Evolutionary conservation across 2,797 vertebrate species (phyloP).

Genomic region (Parauchenoglanis punctatus): DNA sequence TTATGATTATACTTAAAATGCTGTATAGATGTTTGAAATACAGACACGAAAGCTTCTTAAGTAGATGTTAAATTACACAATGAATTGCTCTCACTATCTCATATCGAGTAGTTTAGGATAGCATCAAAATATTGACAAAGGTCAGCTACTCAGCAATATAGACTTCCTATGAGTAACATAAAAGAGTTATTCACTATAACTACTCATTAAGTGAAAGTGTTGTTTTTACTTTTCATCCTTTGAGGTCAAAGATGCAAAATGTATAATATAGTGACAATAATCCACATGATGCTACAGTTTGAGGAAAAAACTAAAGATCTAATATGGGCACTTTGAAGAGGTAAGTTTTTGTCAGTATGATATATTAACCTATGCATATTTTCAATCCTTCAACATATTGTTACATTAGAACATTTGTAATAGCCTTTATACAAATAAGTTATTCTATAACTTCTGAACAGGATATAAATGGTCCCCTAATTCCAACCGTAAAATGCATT

Average conservation of each 20-base stretch:
- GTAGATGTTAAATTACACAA: background rate
- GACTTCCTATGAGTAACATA: background rate
- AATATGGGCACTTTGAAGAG: constrained; percentile 47
- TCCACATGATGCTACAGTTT: background rate
- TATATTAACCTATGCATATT: constrained; percentile 31
- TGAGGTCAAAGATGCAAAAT: background rate
- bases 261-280: constrained; percentile 18
- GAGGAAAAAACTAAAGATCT: background rate
- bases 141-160: background rate
- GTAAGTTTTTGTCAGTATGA: constrained; percentile 24
- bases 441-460: constrained; percentile 33
- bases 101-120: background rate
- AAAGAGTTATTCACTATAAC: constrained; percentile 5
- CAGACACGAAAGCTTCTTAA: background rate
- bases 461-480: constrained; percentile 41
- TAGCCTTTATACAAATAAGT: constrained; percentile 56
- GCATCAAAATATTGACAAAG: background rate
- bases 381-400: constrained; percentile 15
- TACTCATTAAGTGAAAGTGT: background rate
- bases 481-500: constrained; percentile 19
- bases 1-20: constrained; percentile 20
- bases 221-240: background rate
- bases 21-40: constrained; percentile 27
- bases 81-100: background rate
- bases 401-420: constrained; percentile 42